phyloP scores from a whole-genome alignment of 2,113 vertebrate genomes.

The Solea senegalensis region DNA sequence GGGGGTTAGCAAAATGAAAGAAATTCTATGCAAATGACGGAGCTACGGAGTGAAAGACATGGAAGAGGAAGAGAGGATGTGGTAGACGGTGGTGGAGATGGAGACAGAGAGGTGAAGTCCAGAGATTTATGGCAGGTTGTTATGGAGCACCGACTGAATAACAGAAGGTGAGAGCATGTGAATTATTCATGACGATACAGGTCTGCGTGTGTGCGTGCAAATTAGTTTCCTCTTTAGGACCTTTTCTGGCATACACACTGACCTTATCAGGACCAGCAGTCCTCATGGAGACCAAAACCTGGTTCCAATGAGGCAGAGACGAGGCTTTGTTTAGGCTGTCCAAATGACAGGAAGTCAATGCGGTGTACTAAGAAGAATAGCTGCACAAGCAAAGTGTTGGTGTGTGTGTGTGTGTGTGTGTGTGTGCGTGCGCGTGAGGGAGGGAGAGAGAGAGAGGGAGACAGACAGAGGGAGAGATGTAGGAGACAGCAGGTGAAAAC shows the following conservation, averaged over 20 bases:
- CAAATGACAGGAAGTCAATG: no score
- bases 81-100: constrained; percentile 6
- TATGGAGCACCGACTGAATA: constrained; percentile 76
- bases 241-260: no score
- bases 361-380: no score
- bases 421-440: constrained; percentile 39
- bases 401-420: neutral
- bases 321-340: no score
- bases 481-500: constrained; percentile 16
- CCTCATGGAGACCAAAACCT: no score
- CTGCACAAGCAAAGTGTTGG: neutral
- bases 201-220: constrained; percentile 39
- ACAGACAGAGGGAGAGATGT: constrained; percentile 17
- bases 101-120: constrained; percentile 51
- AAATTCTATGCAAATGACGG: neutral
- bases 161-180: constrained; percentile 74
- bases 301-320: no score
- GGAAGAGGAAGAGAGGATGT: constrained; percentile 10
- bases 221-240: constrained; percentile 1
- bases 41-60: constrained; percentile 34
- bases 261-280: no score
- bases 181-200: constrained; percentile 73
- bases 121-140: constrained; percentile 79
- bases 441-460: constrained; percentile 13
- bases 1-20: neutral